Evolutionary conservation across 1,140 invertebrate genomes (phyloP), one percentile per base, ranked within the genome.

Genomic region (Sitophilus oryzae): DNA sequence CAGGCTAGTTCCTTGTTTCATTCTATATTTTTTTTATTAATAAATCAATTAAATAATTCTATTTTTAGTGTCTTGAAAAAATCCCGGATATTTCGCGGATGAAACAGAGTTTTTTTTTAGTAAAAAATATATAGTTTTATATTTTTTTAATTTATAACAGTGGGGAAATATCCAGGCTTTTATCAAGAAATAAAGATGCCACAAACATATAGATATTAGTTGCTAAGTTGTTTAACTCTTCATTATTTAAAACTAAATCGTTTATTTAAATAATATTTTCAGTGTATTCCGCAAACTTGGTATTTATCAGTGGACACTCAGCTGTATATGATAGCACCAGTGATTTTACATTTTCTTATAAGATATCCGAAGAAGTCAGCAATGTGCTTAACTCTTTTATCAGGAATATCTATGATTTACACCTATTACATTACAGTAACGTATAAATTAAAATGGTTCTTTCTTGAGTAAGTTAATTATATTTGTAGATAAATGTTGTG

Each of bases 261-360:
- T n/a, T n/a, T n/a, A n/a, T n/a, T n/a, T n/a, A n/a, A n/a, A 30
- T 30, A 6, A 30, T 30, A 6, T n/a, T 58, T 60, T 43, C 20
- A 60, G 59, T 60, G 59, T 45, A 10, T 56, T 3, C 16, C 25
- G 21, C 44, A 42, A 0, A 47, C 35, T 15, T 60, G 59, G 59
- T 60, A 60, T 35, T 16, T 60, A 30, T 47, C 59, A 11, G 45
- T 60, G n/a, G 59, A 60, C 35, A 48, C 21, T n/a, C 59, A 60
- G 40, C 23, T 60, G 1, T 60, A 55, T 22, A 52, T 38, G n/a
- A 22, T 54, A 14, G 41, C 49, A 25, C 59, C 59, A 3, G 19
- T 56, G 8, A 18, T 60, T 11, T 38, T 56, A 3, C 30, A 40
- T n/a, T 44, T 30, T 11, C 38, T 60, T 14, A 11, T 11, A 9